Percentiles rank a stretch among this genome's conserved stretches.
These are phyloP conservation scores for Thamnaconus septentrionalis DNA, from an alignment of 2,113 vertebrate genomes.

Conservation along the genomic window DNA sequence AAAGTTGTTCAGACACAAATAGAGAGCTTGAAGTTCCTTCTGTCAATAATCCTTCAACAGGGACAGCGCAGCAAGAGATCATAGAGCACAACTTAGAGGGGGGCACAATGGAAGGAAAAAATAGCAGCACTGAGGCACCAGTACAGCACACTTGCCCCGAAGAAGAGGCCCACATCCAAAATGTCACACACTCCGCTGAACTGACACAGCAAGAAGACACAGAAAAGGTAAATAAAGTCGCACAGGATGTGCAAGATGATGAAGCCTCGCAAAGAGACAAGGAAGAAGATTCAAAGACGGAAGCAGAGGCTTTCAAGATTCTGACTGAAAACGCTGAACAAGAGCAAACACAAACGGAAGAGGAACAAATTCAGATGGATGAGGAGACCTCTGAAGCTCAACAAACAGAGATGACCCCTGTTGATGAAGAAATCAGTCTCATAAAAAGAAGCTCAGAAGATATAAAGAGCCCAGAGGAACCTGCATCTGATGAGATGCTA, in stretches of 20 bases:
- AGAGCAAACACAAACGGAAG: neutral
- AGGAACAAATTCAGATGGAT: constrained; percentile 7
- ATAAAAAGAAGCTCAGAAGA: neutral
- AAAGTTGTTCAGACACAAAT: constrained; percentile 1
- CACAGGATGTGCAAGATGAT: neutral
- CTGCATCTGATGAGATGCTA: constrained; percentile 5
- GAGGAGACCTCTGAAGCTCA: constrained; percentile 17
- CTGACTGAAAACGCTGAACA: neutral
- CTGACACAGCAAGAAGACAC: neutral
- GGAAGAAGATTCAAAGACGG: constrained; percentile 11
- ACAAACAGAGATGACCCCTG: constrained; percentile 2
- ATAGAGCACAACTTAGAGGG: neutral
- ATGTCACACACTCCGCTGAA: constrained; percentile 2
- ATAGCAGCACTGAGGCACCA: constrained; percentile 26
- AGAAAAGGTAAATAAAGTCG: constrained; percentile 1
- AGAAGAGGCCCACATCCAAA: constrained; percentile 20
- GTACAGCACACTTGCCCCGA: neutral
- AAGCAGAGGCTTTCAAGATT: constrained; percentile 13
- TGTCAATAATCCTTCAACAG: too few relatives aligned
- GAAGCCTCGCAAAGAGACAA: neutral
- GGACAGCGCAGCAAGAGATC: too few relatives aligned
- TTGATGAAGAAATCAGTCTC: neutral
- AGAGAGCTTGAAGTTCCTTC: constrained; percentile 4
- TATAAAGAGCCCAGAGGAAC: constrained; percentile 1
- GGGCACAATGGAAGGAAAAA: constrained; percentile 7